Conservation (phyloP, 2,797 vertebrate genomes). For the Clarias fuscus region DNA sequence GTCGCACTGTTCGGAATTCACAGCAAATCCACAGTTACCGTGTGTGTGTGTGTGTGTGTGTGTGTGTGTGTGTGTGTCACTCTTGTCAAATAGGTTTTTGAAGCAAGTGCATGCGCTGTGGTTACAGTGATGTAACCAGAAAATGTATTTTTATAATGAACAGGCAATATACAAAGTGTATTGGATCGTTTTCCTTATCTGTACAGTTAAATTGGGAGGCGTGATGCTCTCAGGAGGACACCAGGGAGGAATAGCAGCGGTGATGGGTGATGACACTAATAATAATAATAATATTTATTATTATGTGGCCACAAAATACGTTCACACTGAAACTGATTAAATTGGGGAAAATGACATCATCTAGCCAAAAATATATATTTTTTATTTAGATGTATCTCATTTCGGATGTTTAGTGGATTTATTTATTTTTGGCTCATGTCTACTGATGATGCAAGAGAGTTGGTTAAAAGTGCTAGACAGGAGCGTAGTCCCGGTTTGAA, state of each 20-base stretch:
- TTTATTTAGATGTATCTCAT: background rate
- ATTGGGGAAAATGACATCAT: background rate
- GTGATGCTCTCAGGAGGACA: too few relatives aligned
- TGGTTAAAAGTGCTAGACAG: background rate
- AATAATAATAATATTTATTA: too few relatives aligned
- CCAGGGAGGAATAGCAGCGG: too few relatives aligned
- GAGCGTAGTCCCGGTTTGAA: background rate
- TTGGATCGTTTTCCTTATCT: background rate
- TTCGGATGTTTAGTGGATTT: background rate
- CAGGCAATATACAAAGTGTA: too few relatives aligned
- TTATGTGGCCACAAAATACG: background rate
- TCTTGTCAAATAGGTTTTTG: background rate
- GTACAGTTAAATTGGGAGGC: background rate
- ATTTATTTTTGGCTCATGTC: background rate
- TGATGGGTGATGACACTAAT: too few relatives aligned
- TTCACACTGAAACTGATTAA: background rate
- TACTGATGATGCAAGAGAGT: background rate
- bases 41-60: background rate
- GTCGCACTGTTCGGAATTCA: background rate
- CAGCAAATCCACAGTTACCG: background rate
- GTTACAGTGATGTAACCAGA: background rate
- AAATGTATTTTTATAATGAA: background rate
- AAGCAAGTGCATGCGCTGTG: background rate
- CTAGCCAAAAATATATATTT: background rate
- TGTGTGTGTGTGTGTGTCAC: too few relatives aligned